These are phyloP conservation scores for Drosophila rellima DNA, from an alignment of 2,888 invertebrate species.

Conservation along the genomic window DNA sequence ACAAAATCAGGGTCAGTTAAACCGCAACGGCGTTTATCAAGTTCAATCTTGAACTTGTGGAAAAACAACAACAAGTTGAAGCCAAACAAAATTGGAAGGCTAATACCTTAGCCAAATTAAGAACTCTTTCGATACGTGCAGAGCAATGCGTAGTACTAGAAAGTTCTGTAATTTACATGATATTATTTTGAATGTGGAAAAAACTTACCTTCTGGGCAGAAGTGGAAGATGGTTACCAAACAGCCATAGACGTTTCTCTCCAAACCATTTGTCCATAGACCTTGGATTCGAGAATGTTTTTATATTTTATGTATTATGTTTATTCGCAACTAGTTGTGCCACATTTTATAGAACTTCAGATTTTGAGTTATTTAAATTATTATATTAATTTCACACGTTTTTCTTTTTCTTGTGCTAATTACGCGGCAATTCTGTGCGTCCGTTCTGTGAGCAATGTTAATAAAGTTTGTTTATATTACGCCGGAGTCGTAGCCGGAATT, in stretches of 20 bases:
- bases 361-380: conserved; percentile 5
- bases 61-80: conserved; percentile 44
- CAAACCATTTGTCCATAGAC: conserved; percentile 96
- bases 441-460: conserved; percentile 67
- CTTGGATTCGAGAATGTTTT: conserved; percentile 11
- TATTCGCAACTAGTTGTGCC: conserved; percentile 12
- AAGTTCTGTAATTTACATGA: background rate
- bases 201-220: conserved; percentile 91
- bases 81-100: conserved; percentile 16
- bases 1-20: conserved; percentile 58
- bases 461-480: conserved; percentile 70
- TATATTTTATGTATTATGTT: conserved; percentile 5
- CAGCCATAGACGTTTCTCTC: conserved; percentile 95
- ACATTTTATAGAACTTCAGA: background rate
- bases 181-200: background rate
- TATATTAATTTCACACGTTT: conserved; percentile 38
- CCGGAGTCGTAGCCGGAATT: conserved; percentile 60
- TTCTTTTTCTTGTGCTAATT: conserved; percentile 34
- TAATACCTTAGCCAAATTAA: background rate
- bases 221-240: conserved; percentile 95
- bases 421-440: conserved; percentile 62
- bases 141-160: conserved; percentile 17
- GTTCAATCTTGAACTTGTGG: conserved; percentile 52
- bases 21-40: conserved; percentile 43
- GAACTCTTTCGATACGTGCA: background rate